Base-by-base conservation (phyloP, 2,797 vertebrate species). In the Gymnoscopelus braueri region DNA sequence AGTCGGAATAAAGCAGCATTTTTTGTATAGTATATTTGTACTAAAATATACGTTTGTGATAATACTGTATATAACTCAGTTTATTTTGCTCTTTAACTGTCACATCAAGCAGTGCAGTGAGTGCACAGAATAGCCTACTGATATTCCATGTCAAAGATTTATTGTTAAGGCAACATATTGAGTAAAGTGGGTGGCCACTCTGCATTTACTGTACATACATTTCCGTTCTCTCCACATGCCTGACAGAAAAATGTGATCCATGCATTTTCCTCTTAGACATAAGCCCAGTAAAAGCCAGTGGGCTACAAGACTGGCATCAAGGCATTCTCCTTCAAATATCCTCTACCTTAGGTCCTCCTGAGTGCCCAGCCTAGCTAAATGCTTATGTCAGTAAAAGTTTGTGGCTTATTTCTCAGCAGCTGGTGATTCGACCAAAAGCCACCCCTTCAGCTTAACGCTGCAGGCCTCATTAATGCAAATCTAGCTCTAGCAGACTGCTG, bases 381-480 rank as follows among this genome's bases (percentile, higher is more conserved):
- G 84, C 88, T 80, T 71, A 77, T 71, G 83, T 91, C 88, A 89
- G 87, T 87, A 71, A 84, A 89, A 81, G 86, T 89, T 85, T 82
- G 78, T 81, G 69, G 77, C 80, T 83, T 85, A 75, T 74, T 84
- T 83, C 80, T 79, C 80, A 72, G 84, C 86, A 86, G 81, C 84
- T 85, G 84, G 82, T 74, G 79, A 86, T 82, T 79, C 19, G 74
- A 82, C 81, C 87, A 87, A 80, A 84, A 87, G 81, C 79, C 75
- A 77, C 77, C 75, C 71, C 73, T 79, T 72, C 66, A 72, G 78
- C 84, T 90, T 83, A 79, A 80, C 74, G 79, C 79, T 51, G 71
- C 77, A 29, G 85, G 81, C 65, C 87, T 91, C 89, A 91, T 92
- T 92, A 92, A 93, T 93, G 91, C 89, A 93, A 91, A 91, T 90